These are phyloP conservation scores for Morphnarchus princeps DNA, from an alignment of 2,113 vertebrate genomes.

Conservation along the genomic window DNA sequence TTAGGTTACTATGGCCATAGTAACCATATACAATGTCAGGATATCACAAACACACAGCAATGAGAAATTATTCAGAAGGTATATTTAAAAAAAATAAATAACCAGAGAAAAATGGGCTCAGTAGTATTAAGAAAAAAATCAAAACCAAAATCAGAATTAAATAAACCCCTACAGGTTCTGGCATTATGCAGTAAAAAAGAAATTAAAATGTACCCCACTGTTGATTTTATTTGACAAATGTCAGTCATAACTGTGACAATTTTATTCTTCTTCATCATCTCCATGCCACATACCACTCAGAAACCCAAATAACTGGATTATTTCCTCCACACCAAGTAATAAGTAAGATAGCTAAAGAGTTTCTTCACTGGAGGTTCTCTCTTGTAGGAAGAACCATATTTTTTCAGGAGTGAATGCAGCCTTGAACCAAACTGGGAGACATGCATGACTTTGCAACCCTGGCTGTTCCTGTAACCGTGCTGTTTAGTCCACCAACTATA, in stretches of 20 bases:
- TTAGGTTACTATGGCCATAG: slow-evolving; percentile 6
- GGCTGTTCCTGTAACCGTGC: background rate
- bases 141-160: background rate
- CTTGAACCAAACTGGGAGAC: background rate
- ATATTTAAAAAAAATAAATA: background rate
- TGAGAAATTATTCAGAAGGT: background rate
- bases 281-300: background rate
- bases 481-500: background rate
- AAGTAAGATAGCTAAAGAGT: background rate
- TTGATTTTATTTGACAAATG: background rate
- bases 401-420: background rate
- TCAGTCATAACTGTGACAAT: background rate
- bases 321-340: background rate
- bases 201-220: background rate
- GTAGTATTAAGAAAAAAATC: background rate
- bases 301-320: background rate
- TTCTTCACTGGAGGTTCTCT: background rate
- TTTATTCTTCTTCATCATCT: background rate
- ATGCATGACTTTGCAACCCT: background rate
- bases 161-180: background rate
- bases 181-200: background rate
- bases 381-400: background rate
- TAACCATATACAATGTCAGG: background rate
- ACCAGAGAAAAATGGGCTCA: background rate
- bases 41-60: background rate